These are phyloP conservation scores for Hydriomena furcata DNA, from an alignment of 2,888 invertebrate genomes.

Conservation along the genomic window DNA sequence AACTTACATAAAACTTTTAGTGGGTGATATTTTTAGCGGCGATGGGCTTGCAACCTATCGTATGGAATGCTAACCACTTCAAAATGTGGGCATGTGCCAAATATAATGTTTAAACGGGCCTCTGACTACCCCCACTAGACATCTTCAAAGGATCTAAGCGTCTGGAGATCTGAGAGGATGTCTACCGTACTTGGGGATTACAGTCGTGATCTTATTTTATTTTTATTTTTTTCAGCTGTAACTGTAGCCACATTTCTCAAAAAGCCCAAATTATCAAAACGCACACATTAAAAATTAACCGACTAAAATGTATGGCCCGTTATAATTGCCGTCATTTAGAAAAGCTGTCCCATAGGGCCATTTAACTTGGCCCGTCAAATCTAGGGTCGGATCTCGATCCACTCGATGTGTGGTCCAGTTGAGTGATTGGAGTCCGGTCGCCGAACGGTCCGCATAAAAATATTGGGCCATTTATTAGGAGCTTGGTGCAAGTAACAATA, in stretches of 20 bases:
- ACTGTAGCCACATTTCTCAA: background rate
- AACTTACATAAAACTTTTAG: too few relatives aligned
- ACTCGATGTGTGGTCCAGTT: slow-evolving; percentile 43
- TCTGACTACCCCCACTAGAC: too few relatives aligned
- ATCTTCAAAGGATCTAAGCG: too few relatives aligned
- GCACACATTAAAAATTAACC: slow-evolving; percentile 24
- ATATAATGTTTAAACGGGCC: too few relatives aligned
- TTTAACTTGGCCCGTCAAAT: slow-evolving; percentile 35
- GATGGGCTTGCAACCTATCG: too few relatives aligned
- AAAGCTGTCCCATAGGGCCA: slow-evolving; percentile 26
- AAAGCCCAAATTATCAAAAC: slow-evolving; percentile 11
- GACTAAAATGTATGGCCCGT: slow-evolving; percentile 23
- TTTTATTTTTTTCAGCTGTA: too few relatives aligned
- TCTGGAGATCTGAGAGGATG: too few relatives aligned
- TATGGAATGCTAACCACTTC: too few relatives aligned
- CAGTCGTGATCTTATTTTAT: too few relatives aligned
- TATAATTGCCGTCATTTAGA: slow-evolving; percentile 34
- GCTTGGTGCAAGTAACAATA: slow-evolving; percentile 37
- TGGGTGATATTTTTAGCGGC: too few relatives aligned
- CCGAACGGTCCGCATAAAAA: slow-evolving; percentile 58
- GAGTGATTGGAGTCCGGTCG: slow-evolving; percentile 55
- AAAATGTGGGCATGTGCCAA: too few relatives aligned
- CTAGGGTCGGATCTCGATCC: slow-evolving; percentile 28
- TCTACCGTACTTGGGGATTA: too few relatives aligned
- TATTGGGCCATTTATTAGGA: slow-evolving; percentile 61